phyloP scores from a whole-genome alignment of 2,113 vertebrate species.

The Oncorhynchus nerka region DNA sequence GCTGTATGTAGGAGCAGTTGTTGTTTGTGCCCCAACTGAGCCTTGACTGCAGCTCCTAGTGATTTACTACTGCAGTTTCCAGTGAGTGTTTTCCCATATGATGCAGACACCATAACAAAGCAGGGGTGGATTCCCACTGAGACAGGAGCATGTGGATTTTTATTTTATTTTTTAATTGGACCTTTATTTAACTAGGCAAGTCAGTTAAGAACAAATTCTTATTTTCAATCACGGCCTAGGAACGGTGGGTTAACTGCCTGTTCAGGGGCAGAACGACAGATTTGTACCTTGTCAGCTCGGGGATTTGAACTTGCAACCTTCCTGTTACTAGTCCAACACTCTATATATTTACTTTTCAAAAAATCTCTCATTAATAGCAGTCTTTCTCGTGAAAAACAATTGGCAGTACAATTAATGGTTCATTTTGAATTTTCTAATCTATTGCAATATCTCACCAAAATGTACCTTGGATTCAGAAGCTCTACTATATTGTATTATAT shows the following conservation, averaged over 20 bases:
- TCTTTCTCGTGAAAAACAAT: not conserved
- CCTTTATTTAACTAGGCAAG: too few relatives aligned
- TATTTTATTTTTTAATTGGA: too few relatives aligned
- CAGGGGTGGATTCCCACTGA: conserved; percentile 11
- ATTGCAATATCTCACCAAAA: not conserved
- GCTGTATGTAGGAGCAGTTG: not conserved
- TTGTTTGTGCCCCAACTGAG: not conserved
- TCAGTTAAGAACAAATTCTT: too few relatives aligned
- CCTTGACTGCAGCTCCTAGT: not conserved
- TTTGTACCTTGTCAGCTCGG: too few relatives aligned
- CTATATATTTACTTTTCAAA: too few relatives aligned
- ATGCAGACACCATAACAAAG: conserved; percentile 13
- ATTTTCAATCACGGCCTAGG: too few relatives aligned
- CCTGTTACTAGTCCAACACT: too few relatives aligned
- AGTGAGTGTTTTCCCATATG: conserved; percentile 17
- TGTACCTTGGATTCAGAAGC: not conserved
- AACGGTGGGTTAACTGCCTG: too few relatives aligned
- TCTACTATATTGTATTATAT: not conserved
- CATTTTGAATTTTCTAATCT: not conserved
- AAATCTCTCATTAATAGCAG: too few relatives aligned
- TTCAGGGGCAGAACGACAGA: too few relatives aligned
- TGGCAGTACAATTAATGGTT: not conserved
- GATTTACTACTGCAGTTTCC: not conserved
- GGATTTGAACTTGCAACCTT: too few relatives aligned
- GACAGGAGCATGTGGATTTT: not conserved